A percentile compares a stretch with the other conserved stretches of the same genome.
These are phyloP conservation scores for Lamellibrachia columna DNA, from an alignment of 2,888 invertebrate genomes.

Conservation along the genomic window DNA sequence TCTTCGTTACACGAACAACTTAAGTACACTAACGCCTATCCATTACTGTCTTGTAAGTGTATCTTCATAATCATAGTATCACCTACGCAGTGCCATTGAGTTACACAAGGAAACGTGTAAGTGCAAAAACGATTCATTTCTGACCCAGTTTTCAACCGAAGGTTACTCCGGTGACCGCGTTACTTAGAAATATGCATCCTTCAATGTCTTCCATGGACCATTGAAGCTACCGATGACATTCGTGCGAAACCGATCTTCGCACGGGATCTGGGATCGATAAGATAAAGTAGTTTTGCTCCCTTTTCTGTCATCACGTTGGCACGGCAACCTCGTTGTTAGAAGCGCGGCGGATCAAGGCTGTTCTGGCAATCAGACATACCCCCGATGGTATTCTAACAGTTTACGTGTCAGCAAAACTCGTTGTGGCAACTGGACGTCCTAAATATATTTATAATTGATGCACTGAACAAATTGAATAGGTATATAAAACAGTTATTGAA, in stretches of 20 bases:
- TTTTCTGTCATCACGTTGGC: not conserved
- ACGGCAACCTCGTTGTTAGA: not conserved
- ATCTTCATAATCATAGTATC: too few relatives aligned
- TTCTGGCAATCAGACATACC: not conserved
- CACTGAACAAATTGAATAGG: too few relatives aligned
- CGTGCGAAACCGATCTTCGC: not conserved
- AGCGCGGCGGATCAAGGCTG: not conserved
- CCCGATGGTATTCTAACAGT: not conserved
- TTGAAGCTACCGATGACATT: not conserved
- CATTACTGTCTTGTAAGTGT: too few relatives aligned
- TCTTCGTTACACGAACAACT: too few relatives aligned
- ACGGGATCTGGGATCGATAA: constrained; percentile 6
- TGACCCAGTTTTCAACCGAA: not conserved
- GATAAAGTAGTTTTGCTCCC: not conserved
- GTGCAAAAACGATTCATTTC: not conserved
- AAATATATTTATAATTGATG: too few relatives aligned
- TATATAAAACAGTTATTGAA: too few relatives aligned
- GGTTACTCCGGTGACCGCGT: not conserved
- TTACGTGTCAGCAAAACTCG: not conserved
- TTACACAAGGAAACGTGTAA: too few relatives aligned
- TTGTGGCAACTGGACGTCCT: too few relatives aligned
- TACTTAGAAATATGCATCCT: not conserved
- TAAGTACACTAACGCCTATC: too few relatives aligned
- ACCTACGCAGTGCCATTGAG: too few relatives aligned
- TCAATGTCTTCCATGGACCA: not conserved